Percentiles rank a stretch among this genome's conserved stretches.
phyloP scores from a whole-genome alignment of 2,888 invertebrate species.

The Sarcophaga variegata region DNA sequence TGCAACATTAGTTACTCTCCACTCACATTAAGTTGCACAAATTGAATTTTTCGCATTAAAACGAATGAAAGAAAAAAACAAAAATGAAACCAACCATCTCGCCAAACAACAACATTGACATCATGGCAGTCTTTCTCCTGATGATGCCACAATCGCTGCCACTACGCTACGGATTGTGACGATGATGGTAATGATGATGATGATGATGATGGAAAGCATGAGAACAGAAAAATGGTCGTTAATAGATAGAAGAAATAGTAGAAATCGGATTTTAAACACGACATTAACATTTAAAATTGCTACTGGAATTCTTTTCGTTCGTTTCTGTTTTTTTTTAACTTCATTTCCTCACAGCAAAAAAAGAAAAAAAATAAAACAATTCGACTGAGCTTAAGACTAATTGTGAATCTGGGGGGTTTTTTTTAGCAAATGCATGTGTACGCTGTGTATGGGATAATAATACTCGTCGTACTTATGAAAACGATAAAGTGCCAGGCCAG shows the following conservation, averaged over 20 bases:
- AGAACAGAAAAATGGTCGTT: constrained; percentile 19
- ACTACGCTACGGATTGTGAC: neutral
- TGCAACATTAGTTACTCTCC: constrained; percentile 22
- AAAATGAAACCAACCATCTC: constrained; percentile 10
- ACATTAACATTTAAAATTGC: constrained; percentile 51
- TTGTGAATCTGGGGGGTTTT: neutral
- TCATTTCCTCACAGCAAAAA: too few species aligned
- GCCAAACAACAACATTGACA: neutral
- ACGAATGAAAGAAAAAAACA: neutral
- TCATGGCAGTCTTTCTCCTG: neutral
- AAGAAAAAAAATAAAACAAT: neutral
- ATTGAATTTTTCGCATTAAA: constrained; percentile 47
- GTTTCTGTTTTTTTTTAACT: neutral
- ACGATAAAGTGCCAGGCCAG: constrained; percentile 18
- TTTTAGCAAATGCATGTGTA: neutral
- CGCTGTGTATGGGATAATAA: constrained; percentile 13
- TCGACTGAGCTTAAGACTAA: neutral
- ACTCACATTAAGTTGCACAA: constrained; percentile 21
- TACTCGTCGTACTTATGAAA: neutral
- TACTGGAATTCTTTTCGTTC: constrained; percentile 13
- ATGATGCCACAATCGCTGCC: too few species aligned
- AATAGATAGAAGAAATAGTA: constrained; percentile 12
- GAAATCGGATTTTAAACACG: constrained; percentile 45
- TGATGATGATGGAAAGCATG: constrained; percentile 20
- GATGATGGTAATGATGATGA: neutral